phyloP scores from a whole-genome alignment of 2,888 invertebrate species.

The Cephalotes varians region DNA sequence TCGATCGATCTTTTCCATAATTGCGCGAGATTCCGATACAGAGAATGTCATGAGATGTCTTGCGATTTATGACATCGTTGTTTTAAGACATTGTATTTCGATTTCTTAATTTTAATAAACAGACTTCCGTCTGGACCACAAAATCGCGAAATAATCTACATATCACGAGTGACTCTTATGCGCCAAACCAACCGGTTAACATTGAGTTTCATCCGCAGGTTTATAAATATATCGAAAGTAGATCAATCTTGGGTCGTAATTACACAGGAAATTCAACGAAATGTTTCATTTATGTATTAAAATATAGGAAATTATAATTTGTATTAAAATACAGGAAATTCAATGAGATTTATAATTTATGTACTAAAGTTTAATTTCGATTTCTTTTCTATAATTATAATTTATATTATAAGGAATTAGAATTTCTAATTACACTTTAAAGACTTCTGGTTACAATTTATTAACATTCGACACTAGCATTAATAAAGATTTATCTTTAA shows the following conservation, averaged over 20 bases:
- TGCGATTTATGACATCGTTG: neutral
- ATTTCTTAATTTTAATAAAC: slow-evolving; percentile 5
- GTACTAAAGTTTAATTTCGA: too few species aligned
- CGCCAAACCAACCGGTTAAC: slow-evolving; percentile 55
- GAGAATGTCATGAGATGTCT: neutral
- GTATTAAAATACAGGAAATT: neutral
- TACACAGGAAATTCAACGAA: neutral
- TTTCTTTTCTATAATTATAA: too few species aligned
- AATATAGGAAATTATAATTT: neutral
- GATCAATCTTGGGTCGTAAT: neutral
- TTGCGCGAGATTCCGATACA: neutral
- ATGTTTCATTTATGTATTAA: neutral
- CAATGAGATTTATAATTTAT: neutral
- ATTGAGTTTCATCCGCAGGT: slow-evolving; percentile 31
- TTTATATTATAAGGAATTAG: too few species aligned
- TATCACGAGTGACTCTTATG: slow-evolving; percentile 51
- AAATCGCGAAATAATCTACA: neutral
- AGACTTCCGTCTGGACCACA: neutral
- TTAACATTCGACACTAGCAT: neutral
- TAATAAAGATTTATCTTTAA: neutral
- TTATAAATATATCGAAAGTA: too few species aligned
- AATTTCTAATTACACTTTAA: too few species aligned
- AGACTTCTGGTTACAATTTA: neutral
- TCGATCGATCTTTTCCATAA: slow-evolving; percentile 7
- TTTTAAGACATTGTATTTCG: neutral